Base-by-base conservation (phyloP, 1,140 invertebrate genomes). In the Oscheius sp. region DNA sequence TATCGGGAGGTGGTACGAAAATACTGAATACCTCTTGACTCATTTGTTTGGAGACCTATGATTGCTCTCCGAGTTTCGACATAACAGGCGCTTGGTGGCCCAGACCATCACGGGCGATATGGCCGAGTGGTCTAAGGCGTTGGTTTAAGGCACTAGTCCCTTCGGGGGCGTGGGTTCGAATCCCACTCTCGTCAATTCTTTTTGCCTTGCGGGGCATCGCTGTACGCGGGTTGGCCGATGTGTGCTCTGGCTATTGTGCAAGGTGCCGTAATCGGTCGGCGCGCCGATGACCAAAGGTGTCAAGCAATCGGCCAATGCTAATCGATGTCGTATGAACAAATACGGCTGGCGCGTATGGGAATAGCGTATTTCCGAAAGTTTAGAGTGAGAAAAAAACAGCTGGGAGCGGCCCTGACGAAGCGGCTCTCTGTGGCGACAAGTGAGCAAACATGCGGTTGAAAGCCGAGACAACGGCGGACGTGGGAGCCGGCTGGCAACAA, bases 71-170 rank as follows among this genome's bases (percentile, higher is more conserved):
- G n/a, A n/a, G n/a, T n/a, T n/a, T n/a, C n/a, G n/a, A n/a, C n/a
- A n/a, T n/a, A n/a, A n/a, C n/a, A n/a, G n/a, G n/a, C n/a, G n/a
- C n/a, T n/a, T n/a, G n/a, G n/a, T n/a, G n/a, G n/a, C n/a, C n/a
- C n/a, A n/a, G n/a, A n/a, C n/a, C n/a, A n/a, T n/a, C n/a, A n/a
- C n/a, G n/a, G 83, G 84, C 81, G 85, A 84, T 82, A 84, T 86
- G 85, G 84, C 85, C 85, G 85, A 85, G 85, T 83, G 85, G 85
- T 86, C 85, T 86, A 85, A 86, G 85, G 85, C 84, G 85, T 84
- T 85, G 85, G 84, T 85, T 86, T 86, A 81, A 86, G 85, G 85
- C 85, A 85, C 85, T 85, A 85, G 85, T 86, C 85, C 81, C 79
- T 80, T 80, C 82, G 83, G 80, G 81, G 85, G 84, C 85, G 85